Evolutionary conservation across 53 echinoderm and acorn worm species (phyloP).

Genomic region (Pentamera pediparva): DNA sequence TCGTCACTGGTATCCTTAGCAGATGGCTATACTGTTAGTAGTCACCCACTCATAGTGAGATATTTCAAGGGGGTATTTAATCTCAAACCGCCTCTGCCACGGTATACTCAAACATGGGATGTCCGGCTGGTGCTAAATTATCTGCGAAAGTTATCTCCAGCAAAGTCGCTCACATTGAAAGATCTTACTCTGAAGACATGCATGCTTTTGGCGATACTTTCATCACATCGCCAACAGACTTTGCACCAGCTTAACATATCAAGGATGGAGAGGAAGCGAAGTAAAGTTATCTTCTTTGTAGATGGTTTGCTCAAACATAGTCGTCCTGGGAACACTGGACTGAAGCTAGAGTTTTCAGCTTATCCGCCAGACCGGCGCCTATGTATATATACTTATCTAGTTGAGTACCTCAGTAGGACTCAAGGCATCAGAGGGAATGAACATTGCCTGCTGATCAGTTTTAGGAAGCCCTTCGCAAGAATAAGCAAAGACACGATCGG

Average conservation of each 20-base stretch:
- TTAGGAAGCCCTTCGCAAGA: constrained; percentile 1
- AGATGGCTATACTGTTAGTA: constrained; percentile 27
- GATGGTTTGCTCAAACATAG: constrained; percentile 22
- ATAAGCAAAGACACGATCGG: constrained; percentile 21
- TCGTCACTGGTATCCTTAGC: constrained; percentile 13
- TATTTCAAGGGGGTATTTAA: constrained; percentile 40
- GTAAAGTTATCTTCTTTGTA: not conserved
- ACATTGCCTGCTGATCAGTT: constrained; percentile 15
- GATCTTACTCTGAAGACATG: constrained; percentile 16
- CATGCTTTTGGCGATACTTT: constrained; percentile 22
- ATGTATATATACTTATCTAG: constrained; percentile 25
- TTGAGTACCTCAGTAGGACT: constrained; percentile 38
- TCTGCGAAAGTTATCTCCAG: constrained; percentile 19
- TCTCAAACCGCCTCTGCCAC: constrained; percentile 6
- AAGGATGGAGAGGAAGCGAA: not conserved
- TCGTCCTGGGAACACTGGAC: constrained; percentile 29
- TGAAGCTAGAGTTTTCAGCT: constrained; percentile 2
- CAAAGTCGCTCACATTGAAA: not conserved
- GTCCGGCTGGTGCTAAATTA: constrained; percentile 22
- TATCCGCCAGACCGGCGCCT: constrained; percentile 40
- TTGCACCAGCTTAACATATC: constrained; percentile 10
- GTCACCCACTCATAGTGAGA: constrained; percentile 23
- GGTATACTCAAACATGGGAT: constrained; percentile 38
- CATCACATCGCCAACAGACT: constrained; percentile 30
- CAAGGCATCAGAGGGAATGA: not conserved